Evolutionary conservation across 2,888 invertebrate genomes (phyloP), one percentile per base, ranked within the genome.

Genomic region (Diaprepes abbreviatus): DNA sequence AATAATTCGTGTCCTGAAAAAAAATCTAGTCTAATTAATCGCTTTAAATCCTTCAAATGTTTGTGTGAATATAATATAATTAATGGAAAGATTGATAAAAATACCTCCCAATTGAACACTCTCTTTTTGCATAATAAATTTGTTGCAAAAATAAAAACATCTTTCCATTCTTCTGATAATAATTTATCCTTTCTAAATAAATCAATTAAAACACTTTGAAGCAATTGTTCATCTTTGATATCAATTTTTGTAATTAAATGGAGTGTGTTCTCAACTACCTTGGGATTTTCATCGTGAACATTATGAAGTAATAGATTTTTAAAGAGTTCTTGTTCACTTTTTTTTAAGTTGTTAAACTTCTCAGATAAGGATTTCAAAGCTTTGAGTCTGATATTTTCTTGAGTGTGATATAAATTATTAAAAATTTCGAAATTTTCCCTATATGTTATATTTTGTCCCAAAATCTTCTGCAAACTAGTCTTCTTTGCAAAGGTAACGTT

Each of bases 391-490:
- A 92, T 85, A 50, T 88, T 83, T 0, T 90, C 82, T 76, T 89
- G 90, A 0, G 90, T 85, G 81, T 96, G 93, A 76, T 93, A 92
- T 0, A 95, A 83, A 74, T 91, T 90, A 79, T 92, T 89, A 76
- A 91, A 89, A 0, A 92, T 85, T 59, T 88, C 78, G 16, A 67
- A 54, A 38, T 60, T 67, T 40, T 31, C 14, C 63, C 76, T 70
- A 28, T 78, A 73, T 5, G 70, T 72, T 59, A 74, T 70, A 3
- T 74, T 71, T 52, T 77, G 74, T 28, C 78, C 73, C 9, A 83
- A 71, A 35, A 83, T 74, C 62, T 76, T 78, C 21, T 79, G 76
- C n/a, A 82, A 74, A 28, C 70, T 71, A 69, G 76, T 77, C 59
- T 78, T 73, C 16, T 50, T 50, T 28, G 14, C 28, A 5, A 50